phyloP scores from a whole-genome alignment of 2,888 invertebrate species.

The Pardosa pseudoannulata region DNA sequence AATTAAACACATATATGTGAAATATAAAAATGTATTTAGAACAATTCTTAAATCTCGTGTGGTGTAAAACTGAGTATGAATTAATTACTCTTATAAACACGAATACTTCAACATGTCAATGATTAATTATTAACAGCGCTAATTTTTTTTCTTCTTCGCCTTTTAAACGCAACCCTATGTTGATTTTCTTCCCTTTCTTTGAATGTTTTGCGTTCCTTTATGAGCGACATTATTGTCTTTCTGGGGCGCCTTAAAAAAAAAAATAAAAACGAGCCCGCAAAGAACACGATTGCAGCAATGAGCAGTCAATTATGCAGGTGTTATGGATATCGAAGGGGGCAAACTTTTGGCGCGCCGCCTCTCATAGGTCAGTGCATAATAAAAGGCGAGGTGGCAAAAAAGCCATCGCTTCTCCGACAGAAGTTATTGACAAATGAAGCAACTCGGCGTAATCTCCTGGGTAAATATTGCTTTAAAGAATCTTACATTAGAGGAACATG shows the following conservation, averaged over 20 bases:
- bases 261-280: slow-evolving; percentile 16
- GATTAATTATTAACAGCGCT: too few relatives aligned
- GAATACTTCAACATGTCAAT: too few relatives aligned
- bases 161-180: too few relatives aligned
- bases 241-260: neutral
- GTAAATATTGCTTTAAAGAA: slow-evolving; percentile 70
- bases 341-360: slow-evolving; percentile 34
- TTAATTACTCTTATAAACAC: too few relatives aligned
- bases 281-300: too few relatives aligned
- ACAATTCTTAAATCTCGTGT: too few relatives aligned
- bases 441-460: slow-evolving; percentile 41
- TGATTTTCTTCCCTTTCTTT: too few relatives aligned
- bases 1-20: too few relatives aligned
- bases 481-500: slow-evolving; percentile 70
- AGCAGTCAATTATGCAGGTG: slow-evolving; percentile 59
- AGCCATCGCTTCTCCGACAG: slow-evolving; percentile 52
- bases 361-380: slow-evolving; percentile 45
- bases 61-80: too few relatives aligned
- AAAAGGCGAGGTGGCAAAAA: slow-evolving; percentile 39
- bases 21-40: too few relatives aligned
- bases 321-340: slow-evolving; percentile 40
- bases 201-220: slow-evolving; percentile 4
- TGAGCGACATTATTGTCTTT: too few relatives aligned
- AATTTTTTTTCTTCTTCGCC: too few relatives aligned
- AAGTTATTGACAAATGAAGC: slow-evolving; percentile 72